phyloP scores from a whole-genome alignment of 2,113 vertebrate genomes.

The Microcebus lehilahytsara region DNA sequence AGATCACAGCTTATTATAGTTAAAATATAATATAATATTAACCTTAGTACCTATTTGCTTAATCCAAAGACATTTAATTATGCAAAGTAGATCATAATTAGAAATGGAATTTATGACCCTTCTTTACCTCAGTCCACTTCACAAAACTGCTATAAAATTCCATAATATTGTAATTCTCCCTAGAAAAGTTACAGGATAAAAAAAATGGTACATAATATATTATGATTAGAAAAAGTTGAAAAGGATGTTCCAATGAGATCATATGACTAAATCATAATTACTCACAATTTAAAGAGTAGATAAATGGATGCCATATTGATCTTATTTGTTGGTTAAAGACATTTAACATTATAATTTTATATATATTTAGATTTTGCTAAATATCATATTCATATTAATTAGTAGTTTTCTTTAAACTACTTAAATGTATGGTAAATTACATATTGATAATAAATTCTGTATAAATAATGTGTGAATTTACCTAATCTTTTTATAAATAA shows the following conservation, averaged over 20 bases:
- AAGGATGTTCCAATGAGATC: not conserved
- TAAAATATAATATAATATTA: not conserved
- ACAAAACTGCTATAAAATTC: not conserved
- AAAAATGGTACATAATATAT: not conserved
- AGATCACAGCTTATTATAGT: not conserved
- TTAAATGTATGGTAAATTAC: not conserved
- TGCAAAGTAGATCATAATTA: not conserved
- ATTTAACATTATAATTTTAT: not conserved
- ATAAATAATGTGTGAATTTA: not conserved
- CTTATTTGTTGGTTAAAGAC: not conserved
- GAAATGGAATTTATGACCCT: not conserved
- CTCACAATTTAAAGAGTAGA: not conserved
- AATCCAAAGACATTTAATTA: conserved; percentile 15
- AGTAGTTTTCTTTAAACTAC: not conserved
- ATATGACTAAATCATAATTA: not conserved
- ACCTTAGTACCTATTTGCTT: not conserved
- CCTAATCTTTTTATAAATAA: not conserved
- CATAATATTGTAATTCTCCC: not conserved
- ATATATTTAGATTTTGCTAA: not conserved
- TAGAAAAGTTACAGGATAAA: not conserved
- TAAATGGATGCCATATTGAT: not conserved
- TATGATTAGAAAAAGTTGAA: not conserved
- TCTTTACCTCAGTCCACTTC: not conserved
- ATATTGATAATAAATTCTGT: not conserved
- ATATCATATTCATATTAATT: not conserved